Evolutionary conservation across 1,140 invertebrate genomes (phyloP).

Genomic region (Drosophila lowei): DNA sequence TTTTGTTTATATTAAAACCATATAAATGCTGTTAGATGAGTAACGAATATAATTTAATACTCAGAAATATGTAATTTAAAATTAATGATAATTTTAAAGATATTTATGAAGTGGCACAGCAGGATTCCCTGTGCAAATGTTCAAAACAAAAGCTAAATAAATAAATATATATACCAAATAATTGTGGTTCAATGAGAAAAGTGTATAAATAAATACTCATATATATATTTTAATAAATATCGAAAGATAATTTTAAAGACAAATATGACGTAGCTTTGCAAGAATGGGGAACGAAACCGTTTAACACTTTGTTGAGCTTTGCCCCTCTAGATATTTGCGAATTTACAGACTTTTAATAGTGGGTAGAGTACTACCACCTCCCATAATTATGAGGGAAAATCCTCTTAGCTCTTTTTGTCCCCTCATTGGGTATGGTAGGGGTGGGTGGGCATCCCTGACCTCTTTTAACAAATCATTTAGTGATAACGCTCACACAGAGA

Average conservation of each 20-base stretch:
- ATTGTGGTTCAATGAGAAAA: no score
- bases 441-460: slow-evolving; percentile 60
- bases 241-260: not conserved
- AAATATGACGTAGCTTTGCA: not conserved
- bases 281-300: no score
- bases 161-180: no score
- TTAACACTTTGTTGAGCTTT: no score
- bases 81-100: slow-evolving; percentile 10
- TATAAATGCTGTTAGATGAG: slow-evolving; percentile 16
- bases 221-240: not conserved
- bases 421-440: not conserved
- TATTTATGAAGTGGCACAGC: not conserved
- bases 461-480: slow-evolving; percentile 36
- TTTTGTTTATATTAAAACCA: slow-evolving; percentile 6
- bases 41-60: slow-evolving; percentile 1
- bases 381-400: no score
- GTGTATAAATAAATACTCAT: no score
- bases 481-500: slow-evolving; percentile 32
- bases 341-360: no score
- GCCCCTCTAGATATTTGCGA: no score
- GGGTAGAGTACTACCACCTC: no score
- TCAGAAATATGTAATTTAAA: not conserved
- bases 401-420: no score
- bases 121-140: no score
- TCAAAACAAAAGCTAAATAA: no score